phyloP scores from a whole-genome alignment of 2,888 invertebrate genomes.

The Lordiphosa fenestrarum region DNA sequence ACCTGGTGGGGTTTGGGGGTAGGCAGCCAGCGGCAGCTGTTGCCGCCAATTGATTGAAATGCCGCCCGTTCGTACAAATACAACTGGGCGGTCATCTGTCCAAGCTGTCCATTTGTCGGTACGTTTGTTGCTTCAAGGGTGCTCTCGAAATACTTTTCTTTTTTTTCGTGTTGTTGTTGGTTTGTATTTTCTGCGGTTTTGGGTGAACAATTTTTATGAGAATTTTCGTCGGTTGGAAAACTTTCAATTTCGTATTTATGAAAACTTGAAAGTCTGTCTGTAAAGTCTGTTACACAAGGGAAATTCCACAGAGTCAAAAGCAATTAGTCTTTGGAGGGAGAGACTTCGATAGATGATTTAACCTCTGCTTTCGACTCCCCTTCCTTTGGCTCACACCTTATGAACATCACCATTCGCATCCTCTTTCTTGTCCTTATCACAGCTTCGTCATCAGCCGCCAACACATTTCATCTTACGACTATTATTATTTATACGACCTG shows the following conservation, averaged over 20 bases:
- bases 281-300: conserved; percentile 62
- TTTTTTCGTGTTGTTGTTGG: conserved; percentile 13
- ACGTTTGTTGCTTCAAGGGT: conserved; percentile 65
- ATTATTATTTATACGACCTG: conserved; percentile 27
- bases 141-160: conserved; percentile 45
- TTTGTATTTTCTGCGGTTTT: conserved; percentile 46
- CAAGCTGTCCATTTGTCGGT: conserved; percentile 20
- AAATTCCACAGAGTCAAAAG: conserved; percentile 64
- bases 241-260: conserved; percentile 70
- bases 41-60: conserved; percentile 76
- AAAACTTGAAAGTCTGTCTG: conserved; percentile 36
- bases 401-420: not conserved
- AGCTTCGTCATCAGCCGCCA: not conserved
- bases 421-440: not conserved
- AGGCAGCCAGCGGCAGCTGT: conserved; percentile 60
- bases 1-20: conserved; percentile 12
- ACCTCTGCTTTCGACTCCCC: not conserved
- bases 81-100: conserved; percentile 48
- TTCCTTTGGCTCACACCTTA: not conserved
- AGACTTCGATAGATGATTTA: no score
- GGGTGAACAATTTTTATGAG: conserved; percentile 68
- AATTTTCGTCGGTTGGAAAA: conserved; percentile 68
- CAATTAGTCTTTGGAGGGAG: conserved; percentile 12
- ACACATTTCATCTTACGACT: conserved; percentile 17
- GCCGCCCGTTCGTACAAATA: conserved; percentile 56